Percentiles rank a stretch among this genome's conserved stretches.
These are phyloP conservation scores for Alaudala cheleensis DNA, from an alignment of 2,113 vertebrate genomes.

Conservation along the genomic window DNA sequence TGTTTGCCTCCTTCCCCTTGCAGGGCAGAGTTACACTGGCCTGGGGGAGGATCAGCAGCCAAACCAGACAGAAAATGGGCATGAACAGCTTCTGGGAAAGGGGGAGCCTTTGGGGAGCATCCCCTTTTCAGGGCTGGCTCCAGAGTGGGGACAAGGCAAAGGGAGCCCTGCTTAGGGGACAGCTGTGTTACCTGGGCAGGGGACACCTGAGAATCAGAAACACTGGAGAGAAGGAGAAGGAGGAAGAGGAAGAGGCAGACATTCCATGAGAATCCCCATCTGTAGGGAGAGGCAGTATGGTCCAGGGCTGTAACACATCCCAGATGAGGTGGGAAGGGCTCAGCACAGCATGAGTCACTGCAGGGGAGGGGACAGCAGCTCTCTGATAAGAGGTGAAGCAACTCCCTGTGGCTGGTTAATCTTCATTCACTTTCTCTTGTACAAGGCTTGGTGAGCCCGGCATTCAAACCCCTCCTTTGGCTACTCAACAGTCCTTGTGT, in stretches of 20 bases:
- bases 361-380: background rate
- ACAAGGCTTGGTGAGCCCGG: background rate
- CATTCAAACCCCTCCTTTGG: background rate
- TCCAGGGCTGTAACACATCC: slow-evolving; percentile 62
- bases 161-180: background rate
- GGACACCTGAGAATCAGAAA: slow-evolving; percentile 46
- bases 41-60: background rate
- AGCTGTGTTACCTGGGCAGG: background rate
- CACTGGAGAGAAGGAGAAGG: slow-evolving; percentile 4
- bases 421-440: background rate
- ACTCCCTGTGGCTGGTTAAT: background rate
- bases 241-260: slow-evolving; percentile 8
- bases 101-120: background rate
- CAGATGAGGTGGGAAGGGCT: slow-evolving; percentile 63
- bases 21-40: background rate
- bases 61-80: background rate
- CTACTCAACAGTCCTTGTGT: background rate
- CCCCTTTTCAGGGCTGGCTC: background rate
- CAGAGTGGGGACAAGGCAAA: background rate
- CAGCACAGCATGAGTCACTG: slow-evolving; percentile 6
- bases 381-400: slow-evolving; percentile 17
- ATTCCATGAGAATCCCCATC: slow-evolving; percentile 68
- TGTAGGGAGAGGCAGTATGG: slow-evolving; percentile 39
- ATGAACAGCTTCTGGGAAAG: background rate
- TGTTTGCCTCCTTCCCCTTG: background rate